Conservation (phyloP, 2,113 vertebrate genomes). For the Gymnogyps californianus region DNA sequence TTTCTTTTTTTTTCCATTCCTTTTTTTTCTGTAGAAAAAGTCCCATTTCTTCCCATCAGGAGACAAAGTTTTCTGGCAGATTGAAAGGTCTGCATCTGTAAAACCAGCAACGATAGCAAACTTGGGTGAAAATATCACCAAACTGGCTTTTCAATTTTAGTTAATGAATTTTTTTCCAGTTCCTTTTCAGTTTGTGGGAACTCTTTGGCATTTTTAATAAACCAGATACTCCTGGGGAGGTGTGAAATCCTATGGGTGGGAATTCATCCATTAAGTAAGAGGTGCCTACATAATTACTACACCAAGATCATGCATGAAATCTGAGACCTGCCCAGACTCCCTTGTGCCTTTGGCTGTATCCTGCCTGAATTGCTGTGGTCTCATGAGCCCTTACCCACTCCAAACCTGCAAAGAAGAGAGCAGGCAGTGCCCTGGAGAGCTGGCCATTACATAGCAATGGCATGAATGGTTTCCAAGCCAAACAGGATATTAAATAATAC, state of each 20-base stretch:
- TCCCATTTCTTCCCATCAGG: background rate
- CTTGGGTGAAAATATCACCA: background rate
- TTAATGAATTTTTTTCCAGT: background rate
- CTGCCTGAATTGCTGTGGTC: background rate
- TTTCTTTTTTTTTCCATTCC: background rate
- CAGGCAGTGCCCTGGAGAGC: background rate
- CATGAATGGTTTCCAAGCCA: background rate
- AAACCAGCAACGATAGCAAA: background rate
- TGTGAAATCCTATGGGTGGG: background rate
- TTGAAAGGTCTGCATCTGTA: background rate
- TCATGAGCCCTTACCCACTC: background rate
- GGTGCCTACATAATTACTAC: background rate
- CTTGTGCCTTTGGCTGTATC: background rate
- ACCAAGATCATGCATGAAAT: background rate
- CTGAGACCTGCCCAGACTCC: background rate
- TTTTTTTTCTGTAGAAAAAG: background rate
- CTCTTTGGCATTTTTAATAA: background rate
- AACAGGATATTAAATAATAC: slow-evolving; percentile 6
- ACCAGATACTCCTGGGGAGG: background rate
- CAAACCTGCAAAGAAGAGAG: background rate
- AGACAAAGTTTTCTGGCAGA: background rate
- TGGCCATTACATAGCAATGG: background rate
- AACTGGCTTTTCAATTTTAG: background rate
- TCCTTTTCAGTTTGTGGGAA: background rate
- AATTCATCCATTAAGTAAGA: background rate